Base-by-base conservation (phyloP, 2,797 vertebrate species). In the Ataeniobius toweri region DNA sequence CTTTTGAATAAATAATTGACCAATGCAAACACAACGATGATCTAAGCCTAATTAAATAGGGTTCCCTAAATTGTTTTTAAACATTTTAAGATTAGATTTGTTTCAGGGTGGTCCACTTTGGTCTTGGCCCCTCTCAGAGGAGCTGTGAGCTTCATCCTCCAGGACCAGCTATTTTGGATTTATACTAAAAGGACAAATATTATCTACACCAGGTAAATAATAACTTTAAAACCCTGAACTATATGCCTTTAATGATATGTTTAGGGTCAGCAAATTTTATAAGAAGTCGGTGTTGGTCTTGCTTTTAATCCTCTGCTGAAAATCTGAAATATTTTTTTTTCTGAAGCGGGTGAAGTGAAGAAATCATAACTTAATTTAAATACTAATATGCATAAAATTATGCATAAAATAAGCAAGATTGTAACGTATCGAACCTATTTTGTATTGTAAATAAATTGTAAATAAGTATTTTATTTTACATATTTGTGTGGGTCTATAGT, bases 401-500 rank as follows among this genome's bases (percentile, higher is more conserved):
- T 46, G 41, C 26, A 46, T n/a, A 69, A n/a, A 46, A 39, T 12
- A 12, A 13, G 7, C 10, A 58, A 24, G 1, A 69, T 6, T 26
- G 10, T 69, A 46, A 46, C 22, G 6, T 46, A 26, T 69, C 9
- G 5, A 12, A 44, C 46, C 39, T 69, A 26, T 46, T 69, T 67
- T 36, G 46, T 46, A 46, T 46, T 69, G 67, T 69, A 69, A n/a
- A 69, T 69, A 69, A 46, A 44, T 69, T 69, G 67, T 69, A 69
- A 67, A 44, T 68, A 44, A 6, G 28, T 2, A 22, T 3, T 6
- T 41, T 44, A 22, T 46, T n/a, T 46, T 44, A n/a, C 24, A 24
- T 9, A 69, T 46, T 44, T 46, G 7, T 3, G 2, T 56, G 22
- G 0, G 6, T 56, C 20, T 24, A 3, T n/a, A 2, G 8, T 14